Percentiles rank a stretch among this genome's conserved stretches.
These are phyloP conservation scores for Microctenopoma steveboyesi DNA, from an alignment of 2,797 vertebrate species.

Conservation along the genomic window DNA sequence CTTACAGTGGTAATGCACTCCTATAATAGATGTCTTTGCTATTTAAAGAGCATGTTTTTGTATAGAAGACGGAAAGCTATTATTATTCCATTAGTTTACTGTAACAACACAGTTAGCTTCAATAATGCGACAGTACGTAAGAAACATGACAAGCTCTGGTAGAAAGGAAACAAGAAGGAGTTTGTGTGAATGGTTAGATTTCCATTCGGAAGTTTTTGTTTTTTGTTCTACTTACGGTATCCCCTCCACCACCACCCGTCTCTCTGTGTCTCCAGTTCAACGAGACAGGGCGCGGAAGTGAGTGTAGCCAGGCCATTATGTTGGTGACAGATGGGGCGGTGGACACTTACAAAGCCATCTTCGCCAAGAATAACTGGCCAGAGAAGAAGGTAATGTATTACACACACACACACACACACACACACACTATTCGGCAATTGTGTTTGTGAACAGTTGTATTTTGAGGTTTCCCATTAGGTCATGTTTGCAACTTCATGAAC, in stretches of 20 bases:
- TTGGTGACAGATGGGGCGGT: slow-evolving; percentile 97
- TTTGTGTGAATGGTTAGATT: background rate
- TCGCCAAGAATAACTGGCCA: slow-evolving; percentile 97
- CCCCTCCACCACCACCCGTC: background rate
- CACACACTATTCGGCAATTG: slow-evolving; percentile 31
- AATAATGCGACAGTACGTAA: background rate
- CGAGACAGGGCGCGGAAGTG: slow-evolving; percentile 94
- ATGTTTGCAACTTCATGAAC: slow-evolving; percentile 17
- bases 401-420: slow-evolving; percentile 27
- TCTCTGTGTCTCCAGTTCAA: slow-evolving; percentile 87
- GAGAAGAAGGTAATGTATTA: slow-evolving; percentile 91
- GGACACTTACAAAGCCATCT: slow-evolving; percentile 95
- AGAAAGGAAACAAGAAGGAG: background rate
- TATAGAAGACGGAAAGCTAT: background rate
- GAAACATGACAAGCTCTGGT: background rate
- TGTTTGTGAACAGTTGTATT: background rate
- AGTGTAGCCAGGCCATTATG: slow-evolving; percentile 99
- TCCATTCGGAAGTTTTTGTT: background rate
- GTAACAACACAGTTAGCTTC: slow-evolving; percentile 16
- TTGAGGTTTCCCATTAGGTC: slow-evolving; percentile 15
- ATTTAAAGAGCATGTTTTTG: slow-evolving; percentile 3
- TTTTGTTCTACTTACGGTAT: background rate
- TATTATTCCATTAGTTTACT: slow-evolving; percentile 17
- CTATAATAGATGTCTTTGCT: slow-evolving; percentile 7
- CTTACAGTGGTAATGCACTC: background rate